phyloP scores from a whole-genome alignment of 2,113 vertebrate species.

The Cyprinodon brontotheroides region DNA sequence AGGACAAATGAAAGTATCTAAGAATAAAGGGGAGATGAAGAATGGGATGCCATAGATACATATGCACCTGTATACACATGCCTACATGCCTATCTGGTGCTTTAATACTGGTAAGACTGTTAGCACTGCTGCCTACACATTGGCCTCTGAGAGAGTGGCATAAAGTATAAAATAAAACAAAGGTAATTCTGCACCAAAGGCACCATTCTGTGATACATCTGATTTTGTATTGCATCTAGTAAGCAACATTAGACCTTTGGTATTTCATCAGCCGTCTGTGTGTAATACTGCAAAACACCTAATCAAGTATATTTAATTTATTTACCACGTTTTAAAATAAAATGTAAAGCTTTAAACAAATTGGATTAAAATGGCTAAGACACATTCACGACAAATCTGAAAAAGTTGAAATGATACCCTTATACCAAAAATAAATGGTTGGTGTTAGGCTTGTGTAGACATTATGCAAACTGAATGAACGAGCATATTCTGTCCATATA shows the following conservation, averaged over 20 bases:
- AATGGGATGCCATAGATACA: constrained; percentile 15
- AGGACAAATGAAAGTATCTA: constrained; percentile 36
- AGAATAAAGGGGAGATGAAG: constrained; percentile 58
- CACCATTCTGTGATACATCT: constrained; percentile 30
- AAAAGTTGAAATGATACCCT: not conserved
- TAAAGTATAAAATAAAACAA: constrained; percentile 23
- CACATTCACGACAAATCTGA: not conserved
- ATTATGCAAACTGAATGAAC: not conserved
- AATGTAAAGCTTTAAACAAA: not conserved
- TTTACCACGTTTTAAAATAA: not conserved
- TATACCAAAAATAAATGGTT: not conserved
- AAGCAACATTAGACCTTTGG: not conserved
- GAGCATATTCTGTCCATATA: not conserved
- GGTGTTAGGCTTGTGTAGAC: too few species aligned
- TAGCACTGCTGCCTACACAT: constrained; percentile 39
- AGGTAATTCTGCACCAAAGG: constrained; percentile 13
- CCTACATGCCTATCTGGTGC: constrained; percentile 31
- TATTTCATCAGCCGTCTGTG: not conserved
- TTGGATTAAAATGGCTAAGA: not conserved
- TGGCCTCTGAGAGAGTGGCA: constrained; percentile 42
- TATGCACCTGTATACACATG: constrained; percentile 2
- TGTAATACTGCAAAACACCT: not conserved
- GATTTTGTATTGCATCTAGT: constrained; percentile 23
- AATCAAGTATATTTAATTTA: not conserved
- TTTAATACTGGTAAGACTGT: constrained; percentile 20